phyloP scores from a whole-genome alignment of 2,797 vertebrate species.

The Argyrosomus regius region DNA sequence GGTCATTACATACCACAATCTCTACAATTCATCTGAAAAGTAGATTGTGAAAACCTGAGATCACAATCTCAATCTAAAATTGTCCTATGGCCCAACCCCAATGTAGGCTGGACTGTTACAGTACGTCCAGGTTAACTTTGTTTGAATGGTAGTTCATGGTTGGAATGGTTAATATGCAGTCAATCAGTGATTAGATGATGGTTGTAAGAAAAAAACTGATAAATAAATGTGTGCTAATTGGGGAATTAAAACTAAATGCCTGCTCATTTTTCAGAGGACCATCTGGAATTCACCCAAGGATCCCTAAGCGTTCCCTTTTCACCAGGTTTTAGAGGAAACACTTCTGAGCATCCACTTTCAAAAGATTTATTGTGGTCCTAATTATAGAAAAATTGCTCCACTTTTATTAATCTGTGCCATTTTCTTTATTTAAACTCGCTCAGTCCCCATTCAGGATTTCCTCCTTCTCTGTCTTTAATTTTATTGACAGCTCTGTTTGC shows the following conservation, averaged over 20 bases:
- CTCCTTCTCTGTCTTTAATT: constrained; percentile 43
- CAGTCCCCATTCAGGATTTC: constrained; percentile 36
- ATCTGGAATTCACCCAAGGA: constrained; percentile 46
- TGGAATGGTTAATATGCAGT: background rate
- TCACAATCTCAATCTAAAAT: too few relatives aligned
- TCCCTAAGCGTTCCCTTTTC: constrained; percentile 28
- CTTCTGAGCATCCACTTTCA: constrained; percentile 40
- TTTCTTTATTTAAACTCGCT: constrained; percentile 47
- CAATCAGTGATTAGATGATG: background rate
- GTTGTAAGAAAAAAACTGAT: background rate
- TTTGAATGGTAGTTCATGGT: background rate
- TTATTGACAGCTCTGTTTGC: constrained; percentile 58
- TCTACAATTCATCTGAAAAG: too few relatives aligned
- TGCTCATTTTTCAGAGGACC: constrained; percentile 23
- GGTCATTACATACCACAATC: too few relatives aligned
- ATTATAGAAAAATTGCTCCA: constrained; percentile 46
- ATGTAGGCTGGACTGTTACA: background rate
- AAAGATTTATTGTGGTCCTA: constrained; percentile 51
- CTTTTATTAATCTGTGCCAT: constrained; percentile 42
- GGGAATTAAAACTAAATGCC: constrained; percentile 36
- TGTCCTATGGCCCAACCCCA: too few relatives aligned
- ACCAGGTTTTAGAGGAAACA: constrained; percentile 48
- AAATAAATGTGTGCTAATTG: constrained; percentile 45
- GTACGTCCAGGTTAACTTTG: background rate
- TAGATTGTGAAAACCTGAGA: too few relatives aligned